phyloP scores from a whole-genome alignment of 1,140 invertebrate genomes.

The Diploscapter pachys region DNA sequence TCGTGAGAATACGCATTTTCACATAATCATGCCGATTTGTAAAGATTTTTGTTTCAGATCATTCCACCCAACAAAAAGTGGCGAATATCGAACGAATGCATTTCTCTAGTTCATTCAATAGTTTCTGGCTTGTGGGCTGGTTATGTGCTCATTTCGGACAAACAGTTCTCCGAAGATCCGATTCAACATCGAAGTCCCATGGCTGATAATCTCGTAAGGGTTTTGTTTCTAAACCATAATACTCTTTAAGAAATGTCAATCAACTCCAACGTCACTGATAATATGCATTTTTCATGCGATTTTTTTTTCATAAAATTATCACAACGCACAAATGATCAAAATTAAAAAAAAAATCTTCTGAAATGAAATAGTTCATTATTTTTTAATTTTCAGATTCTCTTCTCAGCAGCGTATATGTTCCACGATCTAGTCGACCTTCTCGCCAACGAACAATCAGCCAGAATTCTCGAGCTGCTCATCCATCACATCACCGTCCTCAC shows the following conservation, averaged over 20 bases:
- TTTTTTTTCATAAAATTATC: slow-evolving; percentile 3
- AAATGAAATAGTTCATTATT: no score
- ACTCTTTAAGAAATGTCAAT: no score
- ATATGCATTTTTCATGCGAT: not conserved
- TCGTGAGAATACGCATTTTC: no score
- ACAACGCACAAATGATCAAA: not conserved
- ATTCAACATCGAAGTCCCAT: slow-evolving; percentile 33
- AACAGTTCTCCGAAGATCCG: slow-evolving; percentile 41
- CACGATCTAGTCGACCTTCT: slow-evolving; percentile 55
- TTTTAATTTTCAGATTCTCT: slow-evolving; percentile 38
- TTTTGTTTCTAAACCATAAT: no score
- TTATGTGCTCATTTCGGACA: slow-evolving; percentile 39
- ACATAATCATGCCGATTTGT: no score
- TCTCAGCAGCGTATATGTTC: slow-evolving; percentile 53
- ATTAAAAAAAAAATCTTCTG: not conserved
- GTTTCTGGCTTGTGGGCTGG: slow-evolving; percentile 44
- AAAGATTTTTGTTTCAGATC: slow-evolving; percentile 26
- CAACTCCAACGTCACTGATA: no score
- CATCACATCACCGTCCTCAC: slow-evolving; percentile 55
- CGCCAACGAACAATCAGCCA: slow-evolving; percentile 51
- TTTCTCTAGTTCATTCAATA: slow-evolving; percentile 55
- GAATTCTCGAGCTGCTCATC: slow-evolving; percentile 57
- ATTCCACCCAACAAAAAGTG: slow-evolving; percentile 58
- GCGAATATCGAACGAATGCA: slow-evolving; percentile 56
- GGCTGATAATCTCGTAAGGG: slow-evolving; percentile 22